Conservation (phyloP, 2,113 vertebrate species). For the Eidolon helvum region DNA sequence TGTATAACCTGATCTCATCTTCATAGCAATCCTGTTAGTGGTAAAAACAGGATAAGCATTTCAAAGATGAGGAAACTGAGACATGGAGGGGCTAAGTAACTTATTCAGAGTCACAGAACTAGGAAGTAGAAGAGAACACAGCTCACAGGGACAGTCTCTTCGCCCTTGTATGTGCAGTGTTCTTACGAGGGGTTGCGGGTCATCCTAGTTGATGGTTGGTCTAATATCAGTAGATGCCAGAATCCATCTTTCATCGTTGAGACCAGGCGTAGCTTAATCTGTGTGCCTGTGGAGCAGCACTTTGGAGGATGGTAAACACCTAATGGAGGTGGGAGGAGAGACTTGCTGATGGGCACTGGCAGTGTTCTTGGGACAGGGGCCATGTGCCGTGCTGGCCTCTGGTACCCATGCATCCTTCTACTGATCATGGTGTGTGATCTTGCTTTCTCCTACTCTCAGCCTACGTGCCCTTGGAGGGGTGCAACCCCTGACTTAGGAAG, state of each 20-base stretch:
- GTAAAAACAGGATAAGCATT: background rate
- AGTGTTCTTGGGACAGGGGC: background rate
- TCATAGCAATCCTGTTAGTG: background rate
- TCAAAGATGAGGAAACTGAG: background rate
- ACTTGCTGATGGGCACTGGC: background rate
- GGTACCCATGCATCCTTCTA: background rate
- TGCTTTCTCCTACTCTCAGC: background rate
- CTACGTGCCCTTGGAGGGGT: background rate
- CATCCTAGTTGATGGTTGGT: background rate
- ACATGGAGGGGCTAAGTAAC: background rate
- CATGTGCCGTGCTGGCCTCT: background rate
- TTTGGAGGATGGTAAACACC: background rate
- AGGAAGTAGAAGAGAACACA: background rate
- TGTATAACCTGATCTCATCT: background rate
- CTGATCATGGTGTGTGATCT: background rate
- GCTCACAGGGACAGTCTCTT: too few species aligned
- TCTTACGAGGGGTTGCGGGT: background rate
- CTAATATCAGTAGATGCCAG: background rate
- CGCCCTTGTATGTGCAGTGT: background rate
- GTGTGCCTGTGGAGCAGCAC: rapidly evolving
- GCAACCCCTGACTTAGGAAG: background rate
- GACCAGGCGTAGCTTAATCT: background rate
- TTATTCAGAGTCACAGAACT: background rate
- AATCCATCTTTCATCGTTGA: background rate
- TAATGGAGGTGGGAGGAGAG: background rate